Evolutionary conservation across 2,113 vertebrate genomes (phyloP).

Genomic region (Datnioides undecimradiatus): DNA sequence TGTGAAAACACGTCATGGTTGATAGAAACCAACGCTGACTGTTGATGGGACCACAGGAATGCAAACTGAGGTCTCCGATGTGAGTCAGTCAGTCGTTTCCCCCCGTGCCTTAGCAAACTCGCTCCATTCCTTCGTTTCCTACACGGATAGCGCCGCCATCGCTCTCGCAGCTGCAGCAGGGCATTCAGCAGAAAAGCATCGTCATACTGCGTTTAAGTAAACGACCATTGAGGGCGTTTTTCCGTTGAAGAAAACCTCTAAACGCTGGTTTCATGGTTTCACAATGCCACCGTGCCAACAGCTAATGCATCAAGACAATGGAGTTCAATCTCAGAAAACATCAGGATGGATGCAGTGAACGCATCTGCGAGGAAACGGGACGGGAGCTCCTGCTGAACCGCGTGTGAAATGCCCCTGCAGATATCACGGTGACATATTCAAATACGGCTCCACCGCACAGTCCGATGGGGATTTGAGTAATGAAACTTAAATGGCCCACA

Average conservation of each 20-base stretch:
- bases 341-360: neutral
- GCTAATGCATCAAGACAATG: neutral
- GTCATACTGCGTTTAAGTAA: neutral
- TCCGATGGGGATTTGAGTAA: constrained; percentile 28
- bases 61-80: neutral
- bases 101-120: neutral
- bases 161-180: neutral
- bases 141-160: neutral
- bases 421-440: constrained; percentile 38
- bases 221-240: neutral
- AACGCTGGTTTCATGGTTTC: neutral
- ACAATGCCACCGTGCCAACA: neutral
- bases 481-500: constrained; percentile 41
- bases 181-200: neutral
- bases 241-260: neutral
- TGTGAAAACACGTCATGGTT: neutral
- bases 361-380: constrained; percentile 14
- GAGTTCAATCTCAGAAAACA: constrained; percentile 10
- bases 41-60: neutral
- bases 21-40: neutral
- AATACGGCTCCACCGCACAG: neutral
- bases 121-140: neutral
- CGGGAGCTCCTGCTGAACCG: constrained; percentile 7
- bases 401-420: constrained; percentile 20
- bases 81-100: neutral